A percentile compares a stretch with the other conserved stretches of the same genome.
These are phyloP conservation scores for Zosterops lateralis DNA, from an alignment of 2,113 vertebrate genomes.

Conservation along the genomic window DNA sequence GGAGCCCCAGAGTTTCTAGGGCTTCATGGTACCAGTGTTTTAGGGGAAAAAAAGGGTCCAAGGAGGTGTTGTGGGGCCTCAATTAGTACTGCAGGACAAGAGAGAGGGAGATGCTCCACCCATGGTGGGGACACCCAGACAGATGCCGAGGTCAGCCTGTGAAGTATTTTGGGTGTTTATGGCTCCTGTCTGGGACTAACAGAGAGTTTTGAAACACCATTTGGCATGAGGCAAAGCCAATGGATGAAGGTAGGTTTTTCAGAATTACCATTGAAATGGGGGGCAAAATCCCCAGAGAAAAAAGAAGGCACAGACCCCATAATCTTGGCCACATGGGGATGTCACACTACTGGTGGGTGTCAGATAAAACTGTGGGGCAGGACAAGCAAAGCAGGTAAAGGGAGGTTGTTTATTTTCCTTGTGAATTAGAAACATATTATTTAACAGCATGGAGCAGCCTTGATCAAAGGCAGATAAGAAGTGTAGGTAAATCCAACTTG, in stretches of 20 bases:
- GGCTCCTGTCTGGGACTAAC: background rate
- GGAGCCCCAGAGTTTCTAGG: background rate
- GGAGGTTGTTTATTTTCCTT: background rate
- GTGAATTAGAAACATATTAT: background rate
- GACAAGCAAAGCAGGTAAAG: background rate
- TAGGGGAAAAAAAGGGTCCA: background rate
- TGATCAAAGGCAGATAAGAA: background rate
- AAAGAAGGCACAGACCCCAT: background rate
- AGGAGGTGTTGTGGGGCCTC: background rate
- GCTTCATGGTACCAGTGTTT: background rate
- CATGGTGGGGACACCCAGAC: background rate
- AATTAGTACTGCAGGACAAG: background rate
- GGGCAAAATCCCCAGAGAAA: background rate
- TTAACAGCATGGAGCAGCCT: background rate
- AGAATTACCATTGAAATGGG: background rate
- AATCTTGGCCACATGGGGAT: accelerated
- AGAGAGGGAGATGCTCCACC: background rate
- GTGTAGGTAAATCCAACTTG: background rate
- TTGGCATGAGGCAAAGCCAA: background rate
- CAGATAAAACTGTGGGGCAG: background rate
- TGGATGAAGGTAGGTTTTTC: background rate
- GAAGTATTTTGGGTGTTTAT: background rate
- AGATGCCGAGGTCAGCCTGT: background rate
- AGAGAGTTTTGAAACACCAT: background rate
- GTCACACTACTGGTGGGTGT: background rate